A percentile compares a stretch with the other conserved stretches of the same genome.
Evolutionary conservation across 1,140 invertebrate genomes (phyloP).

Genomic region (Drosophila repleta): DNA sequence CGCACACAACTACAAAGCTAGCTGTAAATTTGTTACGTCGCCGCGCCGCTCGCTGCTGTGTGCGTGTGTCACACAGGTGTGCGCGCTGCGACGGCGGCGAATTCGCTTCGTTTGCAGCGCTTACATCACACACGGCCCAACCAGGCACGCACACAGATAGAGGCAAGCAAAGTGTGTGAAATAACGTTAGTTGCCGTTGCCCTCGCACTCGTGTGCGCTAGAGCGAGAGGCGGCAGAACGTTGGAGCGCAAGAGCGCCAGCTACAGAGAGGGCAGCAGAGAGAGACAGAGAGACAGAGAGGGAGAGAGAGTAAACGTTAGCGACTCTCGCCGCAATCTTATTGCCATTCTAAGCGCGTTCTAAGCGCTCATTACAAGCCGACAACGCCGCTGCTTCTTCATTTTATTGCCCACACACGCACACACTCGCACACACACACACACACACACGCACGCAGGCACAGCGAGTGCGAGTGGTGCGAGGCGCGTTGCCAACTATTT

Average conservation of each 20-base stretch:
- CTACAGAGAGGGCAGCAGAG: not conserved
- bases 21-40: slow-evolving; percentile 83
- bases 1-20: slow-evolving; percentile 74
- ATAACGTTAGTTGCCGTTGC: slow-evolving; percentile 80
- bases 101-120: slow-evolving; percentile 63
- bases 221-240: slow-evolving; percentile 7
- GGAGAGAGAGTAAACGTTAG: not conserved
- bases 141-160: slow-evolving; percentile 1
- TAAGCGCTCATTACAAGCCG: slow-evolving; percentile 61
- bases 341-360: slow-evolving; percentile 81
- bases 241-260: slow-evolving; percentile 1
- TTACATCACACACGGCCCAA: slow-evolving; percentile 70
- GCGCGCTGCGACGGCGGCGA: slow-evolving; percentile 48
- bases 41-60: slow-evolving; percentile 21
- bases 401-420: slow-evolving; percentile 38
- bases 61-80: slow-evolving; percentile 63
- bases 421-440: slow-evolving; percentile 18
- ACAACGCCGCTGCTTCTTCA: slow-evolving; percentile 42
- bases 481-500: slow-evolving; percentile 77
- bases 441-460: slow-evolving; percentile 4
- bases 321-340: slow-evolving; percentile 56
- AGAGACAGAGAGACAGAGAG: slow-evolving; percentile 20
- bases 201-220: slow-evolving; percentile 42
- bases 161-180: slow-evolving; percentile 57
- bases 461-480: slow-evolving; percentile 7